These are phyloP conservation scores for Nothoprocta perdicaria DNA, from an alignment of 2,113 vertebrate genomes.

Conservation along the genomic window DNA sequence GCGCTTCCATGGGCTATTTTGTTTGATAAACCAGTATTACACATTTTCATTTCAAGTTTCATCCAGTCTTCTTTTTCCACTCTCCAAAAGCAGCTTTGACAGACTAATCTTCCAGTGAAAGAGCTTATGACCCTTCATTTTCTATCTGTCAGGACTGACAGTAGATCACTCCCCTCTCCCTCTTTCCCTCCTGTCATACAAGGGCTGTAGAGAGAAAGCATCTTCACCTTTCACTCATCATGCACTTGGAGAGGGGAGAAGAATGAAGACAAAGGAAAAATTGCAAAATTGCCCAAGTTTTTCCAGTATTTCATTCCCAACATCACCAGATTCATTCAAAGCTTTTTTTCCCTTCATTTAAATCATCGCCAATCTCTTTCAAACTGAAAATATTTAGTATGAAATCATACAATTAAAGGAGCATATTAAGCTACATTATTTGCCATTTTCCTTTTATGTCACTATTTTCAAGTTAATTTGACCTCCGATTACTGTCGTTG, in stretches of 20 bases:
- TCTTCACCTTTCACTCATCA: background rate
- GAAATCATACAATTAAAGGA: background rate
- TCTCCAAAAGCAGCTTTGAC: background rate
- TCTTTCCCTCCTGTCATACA: background rate
- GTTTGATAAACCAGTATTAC: background rate
- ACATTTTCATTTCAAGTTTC: background rate
- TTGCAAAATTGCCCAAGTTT: background rate
- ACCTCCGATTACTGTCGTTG: background rate
- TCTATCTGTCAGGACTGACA: background rate
- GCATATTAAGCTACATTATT: background rate
- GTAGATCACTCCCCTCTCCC: background rate
- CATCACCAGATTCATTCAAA: background rate
- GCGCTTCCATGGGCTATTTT: background rate
- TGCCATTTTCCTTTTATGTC: background rate
- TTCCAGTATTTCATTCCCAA: background rate
- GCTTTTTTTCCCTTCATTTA: background rate
- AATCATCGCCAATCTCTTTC: background rate
- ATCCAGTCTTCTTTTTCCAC: background rate
- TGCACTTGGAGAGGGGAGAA: background rate
- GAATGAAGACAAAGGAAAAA: background rate
- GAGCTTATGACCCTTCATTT: background rate
- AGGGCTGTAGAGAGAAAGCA: background rate
- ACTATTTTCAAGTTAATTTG: background rate
- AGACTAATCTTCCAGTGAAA: background rate
- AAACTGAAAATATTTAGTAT: background rate